Conservation (phyloP, 2,888 invertebrate species). For the Neoscelio sp. region DNA sequence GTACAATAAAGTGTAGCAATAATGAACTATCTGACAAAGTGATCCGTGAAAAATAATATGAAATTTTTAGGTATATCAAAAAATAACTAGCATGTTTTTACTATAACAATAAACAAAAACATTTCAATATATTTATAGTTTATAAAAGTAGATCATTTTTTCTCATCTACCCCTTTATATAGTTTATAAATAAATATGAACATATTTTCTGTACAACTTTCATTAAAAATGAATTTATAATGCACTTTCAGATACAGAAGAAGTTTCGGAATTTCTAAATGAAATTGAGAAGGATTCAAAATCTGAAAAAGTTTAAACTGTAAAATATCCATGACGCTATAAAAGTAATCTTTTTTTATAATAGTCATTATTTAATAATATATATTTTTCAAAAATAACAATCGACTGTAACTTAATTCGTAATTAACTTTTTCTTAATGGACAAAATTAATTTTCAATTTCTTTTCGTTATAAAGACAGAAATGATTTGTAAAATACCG, state of each 20-base stretch:
- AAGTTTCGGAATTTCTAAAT: conserved; percentile 11
- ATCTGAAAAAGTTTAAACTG: conserved; percentile 10
- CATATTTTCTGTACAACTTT: neutral
- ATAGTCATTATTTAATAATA: conserved; percentile 15
- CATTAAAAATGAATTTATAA: neutral
- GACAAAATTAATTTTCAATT: too few relatives aligned
- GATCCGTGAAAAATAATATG: too few relatives aligned
- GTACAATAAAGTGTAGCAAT: conserved; percentile 28
- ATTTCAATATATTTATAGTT: too few relatives aligned
- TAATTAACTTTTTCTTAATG: too few relatives aligned
- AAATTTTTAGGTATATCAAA: too few relatives aligned
- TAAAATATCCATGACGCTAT: conserved; percentile 16
- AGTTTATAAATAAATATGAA: too few relatives aligned
- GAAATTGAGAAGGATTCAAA: neutral
- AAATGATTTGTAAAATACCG: conserved; percentile 5
- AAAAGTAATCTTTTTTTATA: conserved; percentile 19
- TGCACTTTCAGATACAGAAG: neutral
- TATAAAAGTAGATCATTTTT: too few relatives aligned
- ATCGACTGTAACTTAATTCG: neutral
- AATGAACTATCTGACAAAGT: too few relatives aligned
- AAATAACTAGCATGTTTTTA: too few relatives aligned
- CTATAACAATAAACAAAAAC: too few relatives aligned
- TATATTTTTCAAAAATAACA: neutral
- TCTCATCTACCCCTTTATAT: too few relatives aligned
- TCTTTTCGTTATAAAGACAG: too few relatives aligned